phyloP scores from a whole-genome alignment of 2,888 invertebrate species.

The Zygogramma bicolorata region DNA sequence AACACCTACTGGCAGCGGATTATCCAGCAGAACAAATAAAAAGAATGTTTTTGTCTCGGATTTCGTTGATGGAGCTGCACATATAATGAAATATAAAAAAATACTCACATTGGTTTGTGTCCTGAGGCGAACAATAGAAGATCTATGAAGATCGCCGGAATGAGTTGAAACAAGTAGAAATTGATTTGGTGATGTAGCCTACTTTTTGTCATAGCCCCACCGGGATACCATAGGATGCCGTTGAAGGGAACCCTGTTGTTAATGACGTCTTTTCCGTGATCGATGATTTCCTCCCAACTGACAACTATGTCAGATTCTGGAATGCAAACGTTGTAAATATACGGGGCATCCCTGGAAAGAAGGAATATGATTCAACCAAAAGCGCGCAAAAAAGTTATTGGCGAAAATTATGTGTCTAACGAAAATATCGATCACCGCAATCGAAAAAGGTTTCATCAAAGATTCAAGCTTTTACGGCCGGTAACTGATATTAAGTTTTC shows the following conservation, averaged over 20 bases:
- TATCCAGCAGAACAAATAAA: too few species aligned
- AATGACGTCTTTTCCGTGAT: conserved; percentile 81
- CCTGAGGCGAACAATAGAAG: conserved; percentile 81
- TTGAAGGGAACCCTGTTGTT: conserved; percentile 85
- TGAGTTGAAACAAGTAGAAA: conserved; percentile 87
- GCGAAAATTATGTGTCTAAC: too few species aligned
- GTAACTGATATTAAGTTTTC: too few species aligned
- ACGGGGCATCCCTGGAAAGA: conserved; percentile 42
- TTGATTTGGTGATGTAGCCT: conserved; percentile 84
- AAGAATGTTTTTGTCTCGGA: too few species aligned
- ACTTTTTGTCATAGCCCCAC: conserved; percentile 86
- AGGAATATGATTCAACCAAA: background rate
- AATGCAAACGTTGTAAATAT: conserved; percentile 47
- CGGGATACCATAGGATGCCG: conserved; percentile 85
- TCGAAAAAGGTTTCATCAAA: too few species aligned
- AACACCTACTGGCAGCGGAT: too few species aligned
- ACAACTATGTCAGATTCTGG: conserved; percentile 61
- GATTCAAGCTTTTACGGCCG: too few species aligned
- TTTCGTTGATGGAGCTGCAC: too few species aligned
- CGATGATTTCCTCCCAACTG: conserved; percentile 91
- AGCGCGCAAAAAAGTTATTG: background rate
- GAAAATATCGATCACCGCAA: too few species aligned
- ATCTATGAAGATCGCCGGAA: conserved; percentile 91
- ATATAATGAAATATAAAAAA: too few species aligned
- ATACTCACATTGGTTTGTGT: conserved; percentile 85